Base-by-base conservation (phyloP, 2,888 invertebrate genomes). In the Cybosia mesomella region DNA sequence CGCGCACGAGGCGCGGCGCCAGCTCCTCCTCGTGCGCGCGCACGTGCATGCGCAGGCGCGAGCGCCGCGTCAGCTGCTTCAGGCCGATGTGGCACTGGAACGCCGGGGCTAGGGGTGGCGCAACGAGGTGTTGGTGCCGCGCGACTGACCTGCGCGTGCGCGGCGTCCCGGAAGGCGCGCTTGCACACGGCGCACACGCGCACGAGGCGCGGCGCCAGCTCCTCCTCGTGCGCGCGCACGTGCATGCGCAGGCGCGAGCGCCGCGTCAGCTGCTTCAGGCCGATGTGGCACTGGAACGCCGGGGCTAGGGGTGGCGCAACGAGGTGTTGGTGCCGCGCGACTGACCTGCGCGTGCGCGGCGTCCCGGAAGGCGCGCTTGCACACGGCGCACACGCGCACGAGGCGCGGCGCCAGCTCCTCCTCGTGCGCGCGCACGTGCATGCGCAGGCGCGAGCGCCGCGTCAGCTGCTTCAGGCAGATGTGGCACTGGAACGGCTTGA, bases 211-310 rank as follows among this genome's bases (percentile, higher is more conserved):
- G 89, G 91, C 1, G 89, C 79, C 7, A 89, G 82, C 57, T 92
- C 91, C 71, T 95, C 93, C 64, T 95, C 94, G 70, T 95, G 95
- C 5, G 95, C 94, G 1, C 95, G 86, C 63, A 95, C 82, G 80
- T 95, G 95, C 92, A 94, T 94, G 8, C 95, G 88, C 34, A 95
- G 87, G 0, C 95, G 91, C 0, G 95, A 95, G 7, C 95, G 89
- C 0, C 95, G 92, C 4, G 95, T 95, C 68, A 95, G 80, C 65
- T 95, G 95, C 84, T 95, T 95, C 73, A 94, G 83, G 76, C 95
- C 95, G 59, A 95, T 93, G 87, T 95, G 95, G 79, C 95, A 96
- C 80, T 95, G 95, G 87, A 93, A 95, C 15, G 95, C n/a, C n/a
- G n/a, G n/a, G n/a, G n/a, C n/a, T n/a, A n/a, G n/a, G n/a, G n/a